Base-by-base conservation (phyloP, 2,888 invertebrate species). In the Ornithoptera alexandrae region DNA sequence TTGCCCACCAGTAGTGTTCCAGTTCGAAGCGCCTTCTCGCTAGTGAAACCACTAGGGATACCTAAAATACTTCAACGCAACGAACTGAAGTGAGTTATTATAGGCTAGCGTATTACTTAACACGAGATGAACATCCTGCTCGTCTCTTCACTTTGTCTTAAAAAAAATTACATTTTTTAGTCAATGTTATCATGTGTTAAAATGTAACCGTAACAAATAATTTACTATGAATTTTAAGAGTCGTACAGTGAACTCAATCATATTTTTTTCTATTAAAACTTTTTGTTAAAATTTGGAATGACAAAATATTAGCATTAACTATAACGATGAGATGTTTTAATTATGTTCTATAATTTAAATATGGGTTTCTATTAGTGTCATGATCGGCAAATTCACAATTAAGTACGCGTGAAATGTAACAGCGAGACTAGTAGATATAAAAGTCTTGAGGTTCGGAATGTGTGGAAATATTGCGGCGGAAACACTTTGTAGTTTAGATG, bases 381-480 rank as follows among this genome's bases (percentile, higher is more conserved):
- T 64, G 70, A 20, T 61, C 64, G 60, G 60, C 36, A 61, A 56
- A 59, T 64, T 62, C 39, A 0, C n/a, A 5, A 53, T 63, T 67
- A 70, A 66, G 67, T 70, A 63, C 63, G 50, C 42, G 50, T 66
- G 59, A 69, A 65, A 62, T 59, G 39, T 56, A 46, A 53, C 56
- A 60, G 22, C 18, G 36, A 66, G 57, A 66, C 42, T 63, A 63
- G 39, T 42, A 58, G 59, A 63, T 64, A 63, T 61, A 36, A 70
- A 74, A 76, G 76, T 74, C 76, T 79, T 78, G 77, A 73, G 73
- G 72, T 78, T 77, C 81, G 84, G 84, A 84, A 84, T 84, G 84
- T 84, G 78, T 75, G 69, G 77, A 75, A 72, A 77, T 68, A 74
- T 64, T 17, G 63, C 17, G 60, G 39, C 53, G 59, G 39, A 58